Evolutionary conservation across 2,888 invertebrate genomes (phyloP).

Genomic region (Pollenia amentaria): DNA sequence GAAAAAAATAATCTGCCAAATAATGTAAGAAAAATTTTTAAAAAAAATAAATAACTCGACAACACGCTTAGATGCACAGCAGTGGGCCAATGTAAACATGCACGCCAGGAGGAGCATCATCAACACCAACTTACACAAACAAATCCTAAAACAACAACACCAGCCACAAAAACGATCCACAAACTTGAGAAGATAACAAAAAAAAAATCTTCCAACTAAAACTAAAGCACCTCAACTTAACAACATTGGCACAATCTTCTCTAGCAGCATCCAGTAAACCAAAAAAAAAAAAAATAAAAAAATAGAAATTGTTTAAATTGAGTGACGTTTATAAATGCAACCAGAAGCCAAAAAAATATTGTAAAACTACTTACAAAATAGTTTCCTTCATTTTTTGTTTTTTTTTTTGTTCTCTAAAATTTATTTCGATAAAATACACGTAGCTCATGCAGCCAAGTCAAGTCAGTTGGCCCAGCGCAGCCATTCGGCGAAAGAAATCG

Average conservation of each 20-base stretch:
- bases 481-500: conserved; percentile 13
- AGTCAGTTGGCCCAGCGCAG: neutral
- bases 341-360: conserved; percentile 69
- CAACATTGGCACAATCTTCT: conserved; percentile 23
- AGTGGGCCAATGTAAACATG: conserved; percentile 77
- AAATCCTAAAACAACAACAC: conserved; percentile 36
- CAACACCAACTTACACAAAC: conserved; percentile 69
- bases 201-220: conserved; percentile 8
- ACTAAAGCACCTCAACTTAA: conserved; percentile 2
- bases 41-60: conserved; percentile 73
- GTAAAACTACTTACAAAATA: conserved; percentile 53
- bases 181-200: conserved; percentile 19
- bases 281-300: conserved; percentile 3
- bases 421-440: conserved; percentile 62
- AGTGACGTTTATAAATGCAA: conserved; percentile 73
- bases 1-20: conserved; percentile 52
- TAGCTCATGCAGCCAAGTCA: conserved; percentile 18
- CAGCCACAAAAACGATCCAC: conserved; percentile 24
- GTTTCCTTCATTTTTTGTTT: neutral
- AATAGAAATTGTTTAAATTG: conserved; percentile 50
- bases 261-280: conserved; percentile 10
- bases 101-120: conserved; percentile 75
- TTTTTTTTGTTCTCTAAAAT: neutral
- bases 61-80: conserved; percentile 75
- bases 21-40: conserved; percentile 40